Base-by-base conservation (phyloP, 2,113 vertebrate genomes). In the Microtus pennsylvanicus region DNA sequence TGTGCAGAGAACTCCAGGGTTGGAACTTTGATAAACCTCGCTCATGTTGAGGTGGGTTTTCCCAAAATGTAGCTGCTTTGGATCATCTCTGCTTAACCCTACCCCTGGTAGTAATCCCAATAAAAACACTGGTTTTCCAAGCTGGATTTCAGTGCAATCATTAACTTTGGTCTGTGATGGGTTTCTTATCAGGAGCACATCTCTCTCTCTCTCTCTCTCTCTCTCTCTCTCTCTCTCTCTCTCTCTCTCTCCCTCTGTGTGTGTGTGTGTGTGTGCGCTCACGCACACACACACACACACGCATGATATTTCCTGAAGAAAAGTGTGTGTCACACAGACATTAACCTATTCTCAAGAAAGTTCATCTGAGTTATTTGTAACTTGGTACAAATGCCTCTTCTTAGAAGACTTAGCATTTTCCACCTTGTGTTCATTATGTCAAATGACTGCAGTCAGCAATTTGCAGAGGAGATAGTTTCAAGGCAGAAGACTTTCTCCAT, bases 391-490 rank as follows among this genome's bases (percentile, higher is more conserved):
- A 69, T 50, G 30, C 28, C 14, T 75, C 67, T 74, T 82, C 69
- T n/a, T 87, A 58, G 85, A 69, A 90, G 61, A 92, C 72, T 74
- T 87, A 89, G 33, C 89, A 77, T 94, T 75, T 95, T 55, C 86
- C 9, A 50, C 81, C 83, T 94, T 78, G 81, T 77, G 63, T 77
- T 82, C 70, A 47, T 93, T 93, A 16, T 45, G 78, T 74, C 38
- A 89, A 75, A 61, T 67, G 55, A 91, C 45, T 78, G 9, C 21
- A 69, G 87, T 86, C 76, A 87, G 52, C 52, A 80, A 42, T 96
- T 94, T 95, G 52, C 63, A 89, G 55, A 65, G 28, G 86, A 89
- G 78, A 52, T 35, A 87, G 58, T 97, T 90, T 96, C 89, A 78
- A 87, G 86, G 80, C 82, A 91, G 63, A 94, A 61, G 52, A 80